These are phyloP conservation scores for Sterrhoptilus dennistouni DNA, from an alignment of 2,113 vertebrate genomes.

Conservation along the genomic window DNA sequence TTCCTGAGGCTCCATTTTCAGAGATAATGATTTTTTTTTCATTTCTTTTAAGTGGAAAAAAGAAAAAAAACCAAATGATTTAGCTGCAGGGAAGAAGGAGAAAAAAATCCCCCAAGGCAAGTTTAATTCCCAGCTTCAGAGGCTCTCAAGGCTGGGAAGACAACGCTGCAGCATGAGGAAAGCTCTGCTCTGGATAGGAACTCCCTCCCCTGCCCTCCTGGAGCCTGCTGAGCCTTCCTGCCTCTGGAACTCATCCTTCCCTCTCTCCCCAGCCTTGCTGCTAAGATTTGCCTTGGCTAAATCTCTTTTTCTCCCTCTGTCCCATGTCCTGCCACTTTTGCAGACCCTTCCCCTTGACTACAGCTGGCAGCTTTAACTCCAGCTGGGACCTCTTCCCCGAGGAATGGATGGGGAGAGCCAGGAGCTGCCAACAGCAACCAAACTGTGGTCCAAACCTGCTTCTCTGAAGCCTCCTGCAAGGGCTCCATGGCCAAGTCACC, in stretches of 20 bases:
- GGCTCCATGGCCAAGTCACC: neutral
- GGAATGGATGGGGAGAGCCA: neutral
- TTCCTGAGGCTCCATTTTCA: neutral
- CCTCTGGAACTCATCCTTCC: neutral
- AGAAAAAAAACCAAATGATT: neutral
- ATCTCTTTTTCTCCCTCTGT: neutral
- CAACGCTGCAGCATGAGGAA: neutral
- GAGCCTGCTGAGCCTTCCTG: neutral
- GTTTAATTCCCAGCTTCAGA: constrained; percentile 33
- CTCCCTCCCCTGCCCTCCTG: neutral
- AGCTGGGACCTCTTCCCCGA: neutral
- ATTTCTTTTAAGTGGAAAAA: neutral
- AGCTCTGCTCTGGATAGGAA: neutral
- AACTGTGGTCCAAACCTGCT: neutral
- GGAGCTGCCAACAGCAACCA: neutral
- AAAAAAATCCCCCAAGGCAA: neutral
- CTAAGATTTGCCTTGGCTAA: neutral
- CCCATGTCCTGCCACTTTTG: neutral
- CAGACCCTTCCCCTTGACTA: neutral
- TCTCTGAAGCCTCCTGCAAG: neutral
- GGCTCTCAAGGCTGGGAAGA: neutral
- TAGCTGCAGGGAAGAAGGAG: neutral
- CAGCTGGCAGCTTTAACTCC: neutral
- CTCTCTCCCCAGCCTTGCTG: neutral
- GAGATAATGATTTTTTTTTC: neutral